Evolutionary conservation across 92 coral and sea anemone species (phyloP), one percentile per base, ranked within the genome.

Genomic region (Zoanthus solanderi): DNA sequence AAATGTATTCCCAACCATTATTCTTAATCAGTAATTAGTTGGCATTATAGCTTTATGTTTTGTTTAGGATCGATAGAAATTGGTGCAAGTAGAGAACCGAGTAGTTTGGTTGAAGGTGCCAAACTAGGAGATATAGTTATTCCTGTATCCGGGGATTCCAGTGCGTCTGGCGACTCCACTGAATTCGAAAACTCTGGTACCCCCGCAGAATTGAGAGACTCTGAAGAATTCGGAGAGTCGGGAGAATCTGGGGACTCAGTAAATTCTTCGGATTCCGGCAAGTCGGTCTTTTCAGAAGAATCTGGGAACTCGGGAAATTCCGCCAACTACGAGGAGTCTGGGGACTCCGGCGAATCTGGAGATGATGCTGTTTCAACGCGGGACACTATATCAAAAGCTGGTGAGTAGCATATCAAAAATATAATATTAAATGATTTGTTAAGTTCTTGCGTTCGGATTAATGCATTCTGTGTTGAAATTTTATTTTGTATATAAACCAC

Each of bases 221-320:
- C 81, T 9, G 66, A 44, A 5, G 81, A 52, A 0, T 10, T 60
- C 47, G 16, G 75, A 5, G 75, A 69, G 17, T 30, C 75, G 11
- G 75, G 75, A 52, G 81, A 32, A 11, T 76, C 81, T 28, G 23
- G 66, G 13, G 81, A 76, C 29, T 52, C 81, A 6, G 81, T 15
- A 13, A 63, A 76, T 4, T 17, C 69, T 9, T 60, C 15, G 8
- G 65, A 76, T 4, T 63, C 69, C 69, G 32, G 69, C 9, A 28
- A 63, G 6, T 63, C 29, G 28, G 31, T 6, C 23, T 18, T 16
- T 4, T 63, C 69, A 4, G 69, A 3, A 1, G 69, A 63, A 17
- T 63, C 32, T 0, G 85, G 45, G 2, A 73, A 79, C 0, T 65
- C 84, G 3, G 75, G 18, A 1, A 14, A 76, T 1, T 50, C 44